A percentile compares a stretch with the other conserved stretches of the same genome.
Evolutionary conservation across 1,140 invertebrate species (phyloP).

Genomic region (Sycophaga agraensis): DNA sequence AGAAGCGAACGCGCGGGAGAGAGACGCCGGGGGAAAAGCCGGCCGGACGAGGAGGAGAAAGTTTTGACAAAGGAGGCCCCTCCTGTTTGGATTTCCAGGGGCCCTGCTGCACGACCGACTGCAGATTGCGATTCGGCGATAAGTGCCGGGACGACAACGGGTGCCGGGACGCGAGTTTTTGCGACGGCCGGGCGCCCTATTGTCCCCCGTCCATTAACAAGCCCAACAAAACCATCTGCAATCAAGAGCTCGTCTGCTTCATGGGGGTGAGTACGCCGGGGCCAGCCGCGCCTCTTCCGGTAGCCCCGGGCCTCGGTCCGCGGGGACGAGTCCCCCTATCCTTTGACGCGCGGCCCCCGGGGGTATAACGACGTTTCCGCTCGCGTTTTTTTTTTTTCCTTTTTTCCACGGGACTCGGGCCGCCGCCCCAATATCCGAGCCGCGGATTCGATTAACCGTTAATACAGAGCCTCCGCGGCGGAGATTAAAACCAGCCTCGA

Average conservation of each 20-base stretch:
- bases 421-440: too few relatives aligned
- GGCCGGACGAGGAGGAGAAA: too few relatives aligned
- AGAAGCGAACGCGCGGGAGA: too few relatives aligned
- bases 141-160: conserved; percentile 94
- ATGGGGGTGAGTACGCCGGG: conserved; percentile 75
- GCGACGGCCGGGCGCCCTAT: conserved; percentile 78
- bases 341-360: background rate
- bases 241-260: conserved; percentile 91
- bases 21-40: too few relatives aligned
- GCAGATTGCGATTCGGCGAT: conserved; percentile 80
- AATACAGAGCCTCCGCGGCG: too few relatives aligned
- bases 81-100: conserved; percentile 63
- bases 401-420: too few relatives aligned
- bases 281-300: background rate
- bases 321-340: background rate
- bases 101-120: conserved; percentile 90
- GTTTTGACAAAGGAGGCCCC: too few relatives aligned
- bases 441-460: too few relatives aligned
- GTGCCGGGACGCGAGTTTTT: conserved; percentile 86
- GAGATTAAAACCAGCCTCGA: too few relatives aligned
- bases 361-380: too few relatives aligned
- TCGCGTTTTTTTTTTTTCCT: too few relatives aligned
- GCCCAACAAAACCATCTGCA: conserved; percentile 92
- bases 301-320: background rate
- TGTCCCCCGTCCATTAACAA: conserved; percentile 91